Evolutionary conservation across 2,888 invertebrate genomes (phyloP).

Genomic region (Sphaeridia pumilis): DNA sequence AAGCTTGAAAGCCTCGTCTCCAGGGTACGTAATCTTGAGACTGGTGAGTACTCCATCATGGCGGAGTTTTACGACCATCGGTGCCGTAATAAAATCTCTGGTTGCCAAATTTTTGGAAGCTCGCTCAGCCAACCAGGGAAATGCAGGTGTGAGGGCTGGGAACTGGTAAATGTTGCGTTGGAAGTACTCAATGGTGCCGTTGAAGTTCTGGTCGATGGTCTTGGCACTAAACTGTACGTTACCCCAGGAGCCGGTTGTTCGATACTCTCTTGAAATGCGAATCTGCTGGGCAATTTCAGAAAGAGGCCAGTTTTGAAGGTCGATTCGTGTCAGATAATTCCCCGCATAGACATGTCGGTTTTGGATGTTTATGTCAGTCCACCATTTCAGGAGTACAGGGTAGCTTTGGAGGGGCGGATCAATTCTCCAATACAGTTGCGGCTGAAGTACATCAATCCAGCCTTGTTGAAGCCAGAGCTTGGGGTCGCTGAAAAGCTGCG

Average conservation of each 20-base stretch:
- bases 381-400: conserved; percentile 29
- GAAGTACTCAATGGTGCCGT: conserved; percentile 17
- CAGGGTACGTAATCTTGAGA: too few species aligned
- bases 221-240: conserved; percentile 29
- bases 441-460: conserved; percentile 25
- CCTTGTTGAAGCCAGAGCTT: conserved; percentile 27
- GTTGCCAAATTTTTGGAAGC: too few species aligned
- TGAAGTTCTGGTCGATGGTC: conserved; percentile 14
- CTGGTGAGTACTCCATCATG: too few species aligned
- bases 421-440: conserved; percentile 31
- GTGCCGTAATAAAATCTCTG: too few species aligned
- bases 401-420: conserved; percentile 27
- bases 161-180: conserved; percentile 14
- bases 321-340: conserved; percentile 20
- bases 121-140: conserved; percentile 19
- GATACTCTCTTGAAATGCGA: conserved; percentile 17
- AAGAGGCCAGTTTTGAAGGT: conserved; percentile 20
- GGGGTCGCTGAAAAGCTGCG: conserved; percentile 23
- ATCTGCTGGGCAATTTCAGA: conserved; percentile 22
- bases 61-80: too few species aligned
- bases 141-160: conserved; percentile 21
- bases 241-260: conserved; percentile 26
- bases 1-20: too few species aligned
- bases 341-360: conserved; percentile 25
- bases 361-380: conserved; percentile 19